Percentiles rank a stretch among this genome's conserved stretches.
Conservation (phyloP, 2,888 invertebrate genomes). For the Zelleria hepariella region DNA sequence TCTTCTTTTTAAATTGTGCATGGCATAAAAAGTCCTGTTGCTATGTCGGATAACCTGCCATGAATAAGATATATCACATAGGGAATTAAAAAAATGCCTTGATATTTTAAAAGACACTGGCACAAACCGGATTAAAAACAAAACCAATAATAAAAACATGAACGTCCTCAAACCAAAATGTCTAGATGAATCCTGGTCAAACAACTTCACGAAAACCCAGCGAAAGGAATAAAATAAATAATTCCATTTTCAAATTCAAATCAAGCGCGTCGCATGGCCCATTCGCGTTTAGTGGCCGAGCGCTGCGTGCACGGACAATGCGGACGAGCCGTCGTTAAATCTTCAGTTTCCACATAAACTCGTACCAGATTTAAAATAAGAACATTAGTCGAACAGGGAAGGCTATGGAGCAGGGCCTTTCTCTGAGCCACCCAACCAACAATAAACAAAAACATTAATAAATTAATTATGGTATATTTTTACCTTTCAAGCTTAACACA, state of each 20-base stretch:
- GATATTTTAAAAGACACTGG: not conserved
- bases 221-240: not conserved
- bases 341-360: conserved; percentile 62
- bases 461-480: too few species aligned
- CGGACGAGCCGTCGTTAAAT: conserved; percentile 63
- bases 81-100: conserved; percentile 11
- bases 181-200: too few species aligned
- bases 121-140: too few species aligned
- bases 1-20: conserved; percentile 25
- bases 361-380: conserved; percentile 62
- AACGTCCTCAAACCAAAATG: too few species aligned
- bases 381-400: conserved; percentile 36
- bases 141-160: too few species aligned
- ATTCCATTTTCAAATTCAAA: conserved; percentile 54
- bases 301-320: conserved; percentile 63
- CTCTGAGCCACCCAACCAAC: too few species aligned
- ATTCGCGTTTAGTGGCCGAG: conserved; percentile 34
- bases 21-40: conserved; percentile 32
- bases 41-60: conserved; percentile 36
- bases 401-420: conserved; percentile 11
- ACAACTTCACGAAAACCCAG: not conserved
- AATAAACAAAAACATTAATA: too few species aligned
- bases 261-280: conserved; percentile 24
- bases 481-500: too few species aligned
- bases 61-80: not conserved